A percentile compares a stretch with the other conserved stretches of the same genome.
These are phyloP conservation scores for Bucorvus abyssinicus DNA, from an alignment of 2,797 vertebrate genomes.

Conservation along the genomic window DNA sequence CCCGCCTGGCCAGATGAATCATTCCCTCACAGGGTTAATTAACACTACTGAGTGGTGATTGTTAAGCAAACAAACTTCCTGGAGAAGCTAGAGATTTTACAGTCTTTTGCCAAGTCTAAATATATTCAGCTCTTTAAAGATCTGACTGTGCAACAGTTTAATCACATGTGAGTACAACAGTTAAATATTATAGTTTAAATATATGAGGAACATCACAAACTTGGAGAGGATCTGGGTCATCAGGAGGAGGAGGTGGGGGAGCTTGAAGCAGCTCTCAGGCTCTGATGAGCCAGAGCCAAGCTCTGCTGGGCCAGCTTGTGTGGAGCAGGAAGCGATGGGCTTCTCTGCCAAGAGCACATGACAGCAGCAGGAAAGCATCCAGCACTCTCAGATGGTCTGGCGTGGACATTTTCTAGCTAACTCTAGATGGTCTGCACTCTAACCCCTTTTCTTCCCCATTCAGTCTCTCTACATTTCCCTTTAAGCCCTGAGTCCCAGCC, in stretches of 20 bases:
- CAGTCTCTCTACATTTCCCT: neutral
- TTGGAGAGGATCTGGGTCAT: constrained; percentile 3
- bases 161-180: neutral
- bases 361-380: neutral
- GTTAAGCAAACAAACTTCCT: neutral
- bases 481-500: neutral
- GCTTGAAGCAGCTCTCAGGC: neutral
- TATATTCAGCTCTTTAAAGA: neutral
- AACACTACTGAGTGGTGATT: neutral
- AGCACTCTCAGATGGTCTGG: neutral
- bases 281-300: neutral
- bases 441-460: neutral
- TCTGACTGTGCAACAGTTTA: neutral
- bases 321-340: neutral
- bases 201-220: neutral
- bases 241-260: neutral
- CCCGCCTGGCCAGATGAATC: neutral
- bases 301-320: neutral
- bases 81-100: neutral
- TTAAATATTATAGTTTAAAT: neutral
- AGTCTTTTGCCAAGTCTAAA: neutral
- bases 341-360: neutral
- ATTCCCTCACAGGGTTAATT: neutral
- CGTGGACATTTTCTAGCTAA: neutral
- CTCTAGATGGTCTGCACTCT: neutral